phyloP scores from a whole-genome alignment of 2,113 vertebrate species.

The Amblyornis subalaris region DNA sequence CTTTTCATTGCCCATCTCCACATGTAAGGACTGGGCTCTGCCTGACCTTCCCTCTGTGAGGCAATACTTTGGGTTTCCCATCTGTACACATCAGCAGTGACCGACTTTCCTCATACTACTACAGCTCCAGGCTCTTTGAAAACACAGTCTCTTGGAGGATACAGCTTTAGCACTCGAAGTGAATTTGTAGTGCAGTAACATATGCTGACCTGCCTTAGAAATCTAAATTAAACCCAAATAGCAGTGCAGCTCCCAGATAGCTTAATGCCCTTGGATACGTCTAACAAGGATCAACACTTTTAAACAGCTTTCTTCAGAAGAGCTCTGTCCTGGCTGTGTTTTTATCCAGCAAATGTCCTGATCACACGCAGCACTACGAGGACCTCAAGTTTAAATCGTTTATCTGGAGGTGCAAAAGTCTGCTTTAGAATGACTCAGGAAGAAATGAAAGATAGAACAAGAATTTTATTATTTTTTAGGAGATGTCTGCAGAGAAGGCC shows the following conservation, averaged over 20 bases:
- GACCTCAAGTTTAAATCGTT: neutral
- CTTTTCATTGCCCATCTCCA: neutral
- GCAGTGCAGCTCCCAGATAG: neutral
- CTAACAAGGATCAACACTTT: neutral
- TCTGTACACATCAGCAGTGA: neutral
- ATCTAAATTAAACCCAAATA: neutral
- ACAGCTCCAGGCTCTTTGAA: neutral
- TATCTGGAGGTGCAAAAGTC: neutral
- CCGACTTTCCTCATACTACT: neutral
- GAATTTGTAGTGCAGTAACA: neutral
- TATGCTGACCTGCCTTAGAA: neutral
- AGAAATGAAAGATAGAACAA: neutral
- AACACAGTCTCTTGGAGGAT: neutral
- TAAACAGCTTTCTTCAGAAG: neutral
- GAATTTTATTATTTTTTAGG: neutral
- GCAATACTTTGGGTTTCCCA: neutral
- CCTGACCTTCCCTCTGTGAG: neutral
- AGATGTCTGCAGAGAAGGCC: conserved; percentile 1
- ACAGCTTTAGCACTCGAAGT: neutral
- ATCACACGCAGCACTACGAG: neutral
- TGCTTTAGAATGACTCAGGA: neutral
- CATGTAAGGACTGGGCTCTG: neutral
- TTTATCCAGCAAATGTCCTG: neutral
- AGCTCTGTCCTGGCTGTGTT: neutral
- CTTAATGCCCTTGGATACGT: neutral